A percentile compares a stretch with the other conserved stretches of the same genome.
Conservation (phyloP, 2,113 vertebrate species). For the Ornithorhynchus anatinus region DNA sequence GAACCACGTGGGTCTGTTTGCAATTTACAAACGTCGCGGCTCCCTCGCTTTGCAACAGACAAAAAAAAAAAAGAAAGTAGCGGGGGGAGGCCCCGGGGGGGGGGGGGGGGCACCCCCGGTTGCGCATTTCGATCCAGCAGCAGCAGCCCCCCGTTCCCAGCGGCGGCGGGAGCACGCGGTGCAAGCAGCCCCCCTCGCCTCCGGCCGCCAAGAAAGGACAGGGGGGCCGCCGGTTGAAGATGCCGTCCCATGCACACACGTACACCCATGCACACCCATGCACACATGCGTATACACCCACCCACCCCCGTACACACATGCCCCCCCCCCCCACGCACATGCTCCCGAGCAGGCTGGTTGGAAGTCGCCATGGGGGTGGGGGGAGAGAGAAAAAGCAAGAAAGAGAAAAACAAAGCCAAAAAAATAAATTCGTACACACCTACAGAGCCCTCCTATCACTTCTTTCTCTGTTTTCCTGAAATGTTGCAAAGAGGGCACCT, state of each 20-base stretch:
- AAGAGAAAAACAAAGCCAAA: no score
- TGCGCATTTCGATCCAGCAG: no score
- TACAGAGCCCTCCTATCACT: conserved; percentile 95
- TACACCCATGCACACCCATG: conserved; percentile 29
- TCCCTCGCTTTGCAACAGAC: conserved; percentile 62
- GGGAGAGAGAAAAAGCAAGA: no score
- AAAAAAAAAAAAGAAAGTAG: no score
- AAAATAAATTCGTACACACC: conserved; percentile 77
- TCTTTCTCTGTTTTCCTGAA: conserved; percentile 98
- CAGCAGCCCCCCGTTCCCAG: no score
- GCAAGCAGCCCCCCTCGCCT: conserved; percentile 19
- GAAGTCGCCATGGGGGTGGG: conserved; percentile 45
- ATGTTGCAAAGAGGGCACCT: conserved; percentile 95
- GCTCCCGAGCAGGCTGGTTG: conserved; percentile 26
- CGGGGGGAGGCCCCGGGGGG: conserved; percentile 13
- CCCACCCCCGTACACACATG: conserved; percentile 1
- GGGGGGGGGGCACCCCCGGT: no score
- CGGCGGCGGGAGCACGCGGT: not conserved
- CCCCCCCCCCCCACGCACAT: not conserved
- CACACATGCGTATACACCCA: conserved; percentile 37
- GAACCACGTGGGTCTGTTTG: conserved; percentile 95
- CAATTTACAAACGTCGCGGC: conserved; percentile 78
- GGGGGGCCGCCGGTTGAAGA: conserved; percentile 17
- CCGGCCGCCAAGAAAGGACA: conserved; percentile 47
- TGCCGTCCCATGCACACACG: conserved; percentile 58